Conservation (phyloP, 2,113 vertebrate genomes). For the Xenus cinereus region DNA sequence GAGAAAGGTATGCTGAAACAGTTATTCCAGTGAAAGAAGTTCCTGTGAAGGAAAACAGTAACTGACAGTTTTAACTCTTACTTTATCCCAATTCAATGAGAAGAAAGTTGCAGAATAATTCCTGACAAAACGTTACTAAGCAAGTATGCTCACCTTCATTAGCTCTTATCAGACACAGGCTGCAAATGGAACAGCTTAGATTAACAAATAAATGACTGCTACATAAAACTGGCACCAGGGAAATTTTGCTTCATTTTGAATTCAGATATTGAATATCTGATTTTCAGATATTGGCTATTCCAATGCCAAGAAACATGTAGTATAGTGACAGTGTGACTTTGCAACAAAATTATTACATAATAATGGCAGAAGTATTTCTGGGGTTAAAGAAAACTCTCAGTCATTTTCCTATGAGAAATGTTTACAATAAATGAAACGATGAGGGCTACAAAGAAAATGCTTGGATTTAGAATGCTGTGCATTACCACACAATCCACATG, state of each 20-base stretch:
- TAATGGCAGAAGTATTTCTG: neutral
- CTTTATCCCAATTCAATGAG: neutral
- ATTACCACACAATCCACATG: neutral
- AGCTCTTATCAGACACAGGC: neutral
- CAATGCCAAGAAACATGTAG: neutral
- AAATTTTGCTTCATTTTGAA: neutral
- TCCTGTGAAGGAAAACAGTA: neutral
- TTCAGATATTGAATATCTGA: too few species aligned
- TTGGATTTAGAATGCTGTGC: neutral
- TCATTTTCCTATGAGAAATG: neutral
- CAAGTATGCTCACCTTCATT: neutral
- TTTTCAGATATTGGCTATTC: too few species aligned
- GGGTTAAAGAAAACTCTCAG: neutral
- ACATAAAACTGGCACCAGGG: neutral
- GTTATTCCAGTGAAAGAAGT: neutral
- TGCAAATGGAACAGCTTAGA: neutral
- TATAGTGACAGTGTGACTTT: neutral
- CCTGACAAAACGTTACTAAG: neutral
- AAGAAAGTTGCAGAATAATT: neutral
- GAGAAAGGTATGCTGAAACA: neutral
- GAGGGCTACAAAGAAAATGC: neutral
- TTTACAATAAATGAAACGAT: neutral
- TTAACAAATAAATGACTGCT: neutral
- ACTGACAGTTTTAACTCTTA: neutral
- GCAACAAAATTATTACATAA: neutral